These are phyloP conservation scores for Scotopteryx bipunctaria DNA, from an alignment of 2,888 invertebrate genomes.

Conservation along the genomic window DNA sequence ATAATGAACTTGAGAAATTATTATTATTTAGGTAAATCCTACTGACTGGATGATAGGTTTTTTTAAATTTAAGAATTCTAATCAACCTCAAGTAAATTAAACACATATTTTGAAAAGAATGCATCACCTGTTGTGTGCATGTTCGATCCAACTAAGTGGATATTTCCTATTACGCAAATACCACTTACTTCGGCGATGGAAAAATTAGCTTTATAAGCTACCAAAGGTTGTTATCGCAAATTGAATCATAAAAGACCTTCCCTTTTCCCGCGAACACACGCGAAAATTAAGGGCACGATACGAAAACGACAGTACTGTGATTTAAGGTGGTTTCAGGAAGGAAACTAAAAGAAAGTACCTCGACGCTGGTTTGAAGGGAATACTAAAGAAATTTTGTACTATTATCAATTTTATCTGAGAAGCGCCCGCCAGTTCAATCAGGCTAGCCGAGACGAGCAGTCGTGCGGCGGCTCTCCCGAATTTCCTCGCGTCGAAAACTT, in stretches of 20 bases:
- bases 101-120: too few species aligned
- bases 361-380: neutral
- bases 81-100: too few species aligned
- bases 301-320: neutral
- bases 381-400: constrained; percentile 3
- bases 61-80: too few species aligned
- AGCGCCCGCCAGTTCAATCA: constrained; percentile 54
- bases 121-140: too few species aligned
- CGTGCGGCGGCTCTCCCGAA: constrained; percentile 45
- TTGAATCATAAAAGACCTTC: constrained; percentile 39
- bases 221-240: constrained; percentile 37
- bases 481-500: constrained; percentile 43
- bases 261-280: constrained; percentile 20
- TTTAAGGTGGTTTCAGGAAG: neutral
- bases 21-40: too few species aligned
- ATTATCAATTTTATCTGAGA: constrained; percentile 14
- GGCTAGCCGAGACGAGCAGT: constrained; percentile 43
- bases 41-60: too few species aligned
- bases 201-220: constrained; percentile 30
- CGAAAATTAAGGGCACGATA: constrained; percentile 23
- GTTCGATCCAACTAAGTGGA: constrained; percentile 1
- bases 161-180: constrained; percentile 22
- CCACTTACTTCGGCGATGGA: constrained; percentile 26
- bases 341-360: too few species aligned
- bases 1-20: too few species aligned